Evolutionary conservation across 92 coral and sea anemone species (phyloP).

Genomic region (Zoanthus gigantus): DNA sequence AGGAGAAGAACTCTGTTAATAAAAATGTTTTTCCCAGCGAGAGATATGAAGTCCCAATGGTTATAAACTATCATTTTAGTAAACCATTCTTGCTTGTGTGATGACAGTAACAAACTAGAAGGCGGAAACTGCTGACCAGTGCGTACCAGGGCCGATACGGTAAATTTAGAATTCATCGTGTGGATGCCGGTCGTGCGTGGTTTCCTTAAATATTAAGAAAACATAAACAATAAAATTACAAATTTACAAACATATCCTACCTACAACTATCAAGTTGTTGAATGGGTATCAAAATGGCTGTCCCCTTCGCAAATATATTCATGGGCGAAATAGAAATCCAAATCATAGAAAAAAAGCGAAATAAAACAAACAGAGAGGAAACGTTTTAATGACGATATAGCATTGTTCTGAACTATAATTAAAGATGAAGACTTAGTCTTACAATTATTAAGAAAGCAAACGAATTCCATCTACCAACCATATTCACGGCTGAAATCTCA

Average conservation of each 20-base stretch:
- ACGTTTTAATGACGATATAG: no score
- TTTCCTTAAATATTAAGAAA: conserved; percentile 9
- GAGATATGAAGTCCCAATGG: neutral
- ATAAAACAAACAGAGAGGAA: no score
- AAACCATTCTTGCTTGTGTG: neutral
- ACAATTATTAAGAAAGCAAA: no score
- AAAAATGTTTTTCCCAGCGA: neutral
- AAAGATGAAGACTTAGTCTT: no score
- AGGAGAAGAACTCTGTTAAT: neutral
- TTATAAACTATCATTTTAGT: neutral
- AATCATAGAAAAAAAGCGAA: no score
- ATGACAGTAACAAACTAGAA: neutral
- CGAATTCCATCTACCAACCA: no score
- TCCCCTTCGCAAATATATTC: neutral
- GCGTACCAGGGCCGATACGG: neutral
- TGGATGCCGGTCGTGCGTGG: conserved; percentile 13
- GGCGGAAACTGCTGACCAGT: neutral
- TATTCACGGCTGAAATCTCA: no score
- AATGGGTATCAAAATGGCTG: no score
- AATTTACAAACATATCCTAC: no score
- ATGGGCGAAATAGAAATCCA: no score
- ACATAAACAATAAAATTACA: neutral
- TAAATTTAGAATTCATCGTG: conserved; percentile 36
- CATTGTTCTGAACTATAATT: no score
- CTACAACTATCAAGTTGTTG: no score